Conservation (phyloP, 1,140 invertebrate species). For the Leptoteleia sp. region DNA sequence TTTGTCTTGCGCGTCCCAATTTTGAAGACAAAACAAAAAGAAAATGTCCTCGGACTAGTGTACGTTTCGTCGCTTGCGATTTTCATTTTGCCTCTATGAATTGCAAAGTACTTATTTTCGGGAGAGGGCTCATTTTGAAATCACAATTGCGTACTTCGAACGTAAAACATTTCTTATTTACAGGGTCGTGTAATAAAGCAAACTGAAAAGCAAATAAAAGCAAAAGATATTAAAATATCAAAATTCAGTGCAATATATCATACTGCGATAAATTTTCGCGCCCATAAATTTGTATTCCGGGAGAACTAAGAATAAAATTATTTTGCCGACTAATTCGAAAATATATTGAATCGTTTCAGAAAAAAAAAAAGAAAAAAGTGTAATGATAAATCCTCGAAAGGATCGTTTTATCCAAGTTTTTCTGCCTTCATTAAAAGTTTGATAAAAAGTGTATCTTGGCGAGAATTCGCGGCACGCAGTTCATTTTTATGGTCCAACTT, state of each 20-base stretch:
- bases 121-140: conserved; percentile 47
- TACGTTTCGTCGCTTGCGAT: conserved; percentile 39
- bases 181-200: conserved; percentile 22
- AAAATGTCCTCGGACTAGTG: conserved; percentile 17
- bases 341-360: not conserved
- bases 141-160: conserved; percentile 40
- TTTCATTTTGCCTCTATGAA: conserved; percentile 51
- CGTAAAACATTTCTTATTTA: conserved; percentile 30
- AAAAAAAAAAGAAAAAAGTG: no score
- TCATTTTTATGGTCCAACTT: conserved; percentile 21
- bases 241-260: conserved; percentile 18
- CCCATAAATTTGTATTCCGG: conserved; percentile 6
- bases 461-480: conserved; percentile 3
- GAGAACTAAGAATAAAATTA: not conserved
- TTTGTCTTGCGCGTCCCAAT: conserved; percentile 11
- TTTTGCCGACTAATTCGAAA: not conserved
- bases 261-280: conserved; percentile 3
- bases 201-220: conserved; percentile 29
- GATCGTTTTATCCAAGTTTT: conserved; percentile 19
- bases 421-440: conserved; percentile 25
- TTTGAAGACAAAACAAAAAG: conserved; percentile 26
- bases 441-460: conserved; percentile 2
- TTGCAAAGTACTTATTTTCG: conserved; percentile 57
- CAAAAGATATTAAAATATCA: conserved; percentile 17
- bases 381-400: conserved; percentile 21